A percentile compares a stretch with the other conserved stretches of the same genome.
phyloP scores from a whole-genome alignment of 2,888 invertebrate genomes.

The Linyphia triangularis region DNA sequence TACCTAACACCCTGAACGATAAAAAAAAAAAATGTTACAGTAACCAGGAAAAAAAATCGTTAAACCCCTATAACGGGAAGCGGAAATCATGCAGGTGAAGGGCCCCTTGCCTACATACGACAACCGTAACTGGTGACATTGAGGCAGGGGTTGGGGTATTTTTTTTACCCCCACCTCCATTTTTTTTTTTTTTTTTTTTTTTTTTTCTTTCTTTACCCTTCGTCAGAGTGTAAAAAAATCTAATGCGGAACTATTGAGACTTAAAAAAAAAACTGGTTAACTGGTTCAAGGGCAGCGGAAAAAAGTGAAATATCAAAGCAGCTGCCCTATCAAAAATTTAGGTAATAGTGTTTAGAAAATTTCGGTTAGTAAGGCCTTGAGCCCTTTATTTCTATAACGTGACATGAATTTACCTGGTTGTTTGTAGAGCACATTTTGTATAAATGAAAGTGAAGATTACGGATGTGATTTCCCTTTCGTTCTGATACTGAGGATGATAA shows the following conservation, averaged over 20 bases:
- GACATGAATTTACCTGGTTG: conserved; percentile 6
- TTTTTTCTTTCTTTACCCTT: conserved; percentile 32
- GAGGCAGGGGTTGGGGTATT: conserved; percentile 38
- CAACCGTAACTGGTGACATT: conserved; percentile 72
- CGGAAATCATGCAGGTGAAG: conserved; percentile 63
- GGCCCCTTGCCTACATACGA: conserved; percentile 12
- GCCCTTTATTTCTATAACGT: conserved; percentile 25
- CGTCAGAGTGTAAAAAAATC: conserved; percentile 8
- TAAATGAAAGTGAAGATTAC: background rate
- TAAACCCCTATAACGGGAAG: conserved; percentile 15
- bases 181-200: no score
- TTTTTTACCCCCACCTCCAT: conserved; percentile 24
- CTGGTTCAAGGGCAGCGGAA: conserved; percentile 73
- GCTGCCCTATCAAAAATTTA: conserved; percentile 55
- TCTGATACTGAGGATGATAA: no score
- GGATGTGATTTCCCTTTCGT: no score
- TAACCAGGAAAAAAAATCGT: conserved; percentile 2
- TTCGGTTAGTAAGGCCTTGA: conserved; percentile 69
- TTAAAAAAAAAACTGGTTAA: conserved; percentile 51
- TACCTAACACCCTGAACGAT: background rate
- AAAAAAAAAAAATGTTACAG: conserved; percentile 11
- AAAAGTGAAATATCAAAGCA: conserved; percentile 46
- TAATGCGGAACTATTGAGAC: conserved; percentile 58
- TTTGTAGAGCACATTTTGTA: background rate
- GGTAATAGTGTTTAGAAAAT: conserved; percentile 41